A percentile compares a stretch with the other conserved stretches of the same genome.
Evolutionary conservation across 2,888 invertebrate species (phyloP).

Genomic region (Athalia rosae): DNA sequence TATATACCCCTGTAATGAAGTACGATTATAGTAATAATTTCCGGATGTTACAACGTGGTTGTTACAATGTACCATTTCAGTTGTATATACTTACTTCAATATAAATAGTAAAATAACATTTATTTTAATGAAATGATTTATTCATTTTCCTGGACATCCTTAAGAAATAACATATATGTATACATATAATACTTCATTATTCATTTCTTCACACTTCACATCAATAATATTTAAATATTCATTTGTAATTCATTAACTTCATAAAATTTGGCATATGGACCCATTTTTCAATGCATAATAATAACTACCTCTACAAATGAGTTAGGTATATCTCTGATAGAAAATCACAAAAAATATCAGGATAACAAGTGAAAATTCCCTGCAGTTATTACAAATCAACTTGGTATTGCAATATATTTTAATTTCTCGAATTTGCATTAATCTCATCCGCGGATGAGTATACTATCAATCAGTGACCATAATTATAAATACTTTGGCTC

Average conservation of each 20-base stretch:
- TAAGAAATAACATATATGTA: slow-evolving; percentile 69
- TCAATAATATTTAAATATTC: slow-evolving; percentile 66
- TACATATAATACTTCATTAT: slow-evolving; percentile 62
- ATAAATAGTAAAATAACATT: slow-evolving; percentile 20
- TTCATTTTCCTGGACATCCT: slow-evolving; percentile 64
- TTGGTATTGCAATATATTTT: no score
- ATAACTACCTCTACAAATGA: slow-evolving; percentile 24
- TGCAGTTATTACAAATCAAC: neutral
- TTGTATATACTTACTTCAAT: slow-evolving; percentile 4
- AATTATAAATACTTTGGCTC: no score
- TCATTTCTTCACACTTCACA: slow-evolving; percentile 59
- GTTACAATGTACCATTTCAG: neutral
- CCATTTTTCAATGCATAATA: slow-evolving; percentile 51
- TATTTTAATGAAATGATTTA: slow-evolving; percentile 61
- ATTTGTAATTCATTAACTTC: slow-evolving; percentile 44
- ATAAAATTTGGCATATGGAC: slow-evolving; percentile 40
- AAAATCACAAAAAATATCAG: neutral
- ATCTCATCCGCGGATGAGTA: no score
- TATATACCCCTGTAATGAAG: neutral
- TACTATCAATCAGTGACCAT: no score
- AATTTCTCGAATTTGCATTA: no score
- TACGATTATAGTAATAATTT: neutral
- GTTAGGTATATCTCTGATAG: slow-evolving; percentile 18
- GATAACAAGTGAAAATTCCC: neutral
- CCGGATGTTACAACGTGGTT: neutral